A percentile compares a stretch with the other conserved stretches of the same genome.
phyloP scores from a whole-genome alignment of 2,113 vertebrate species.

The Oncorhynchus gorbuscha region DNA sequence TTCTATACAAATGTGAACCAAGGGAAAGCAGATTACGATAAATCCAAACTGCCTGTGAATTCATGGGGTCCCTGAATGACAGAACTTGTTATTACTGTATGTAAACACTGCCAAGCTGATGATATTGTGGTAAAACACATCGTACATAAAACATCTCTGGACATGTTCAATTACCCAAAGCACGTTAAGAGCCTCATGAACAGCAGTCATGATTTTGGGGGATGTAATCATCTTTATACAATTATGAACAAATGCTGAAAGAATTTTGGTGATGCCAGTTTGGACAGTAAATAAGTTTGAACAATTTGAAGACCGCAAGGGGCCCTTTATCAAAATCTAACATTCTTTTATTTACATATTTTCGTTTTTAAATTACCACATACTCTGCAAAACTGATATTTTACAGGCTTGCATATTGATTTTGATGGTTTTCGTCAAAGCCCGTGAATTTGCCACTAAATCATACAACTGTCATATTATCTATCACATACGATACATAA shows the following conservation, averaged over 20 bases:
- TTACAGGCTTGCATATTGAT: not conserved
- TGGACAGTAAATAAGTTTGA: conserved; percentile 56
- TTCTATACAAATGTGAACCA: conserved; percentile 64
- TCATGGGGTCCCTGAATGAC: conserved; percentile 73
- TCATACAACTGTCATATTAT: not conserved
- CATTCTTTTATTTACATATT: not conserved
- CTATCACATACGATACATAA: conserved; percentile 21
- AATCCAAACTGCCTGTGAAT: conserved; percentile 75
- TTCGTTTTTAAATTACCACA: not conserved
- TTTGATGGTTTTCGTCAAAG: not conserved
- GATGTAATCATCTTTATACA: conserved; percentile 50
- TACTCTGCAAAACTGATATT: not conserved
- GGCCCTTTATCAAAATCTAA: not conserved
- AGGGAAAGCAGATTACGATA: conserved; percentile 73
- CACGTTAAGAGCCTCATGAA: conserved; percentile 64
- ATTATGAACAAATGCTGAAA: conserved; percentile 19
- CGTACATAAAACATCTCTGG: conserved; percentile 73
- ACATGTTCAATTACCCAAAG: conserved; percentile 74
- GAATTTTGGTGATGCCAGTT: conserved; percentile 20
- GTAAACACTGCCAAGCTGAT: conserved; percentile 80
- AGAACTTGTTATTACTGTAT: conserved; percentile 79
- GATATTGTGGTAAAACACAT: conserved; percentile 78
- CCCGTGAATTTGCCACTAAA: not conserved
- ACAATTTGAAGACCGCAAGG: conserved; percentile 50
- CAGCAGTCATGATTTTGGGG: conserved; percentile 42